These are phyloP conservation scores for Agapostemon virescens DNA, from an alignment of 2,888 invertebrate species.

Conservation along the genomic window DNA sequence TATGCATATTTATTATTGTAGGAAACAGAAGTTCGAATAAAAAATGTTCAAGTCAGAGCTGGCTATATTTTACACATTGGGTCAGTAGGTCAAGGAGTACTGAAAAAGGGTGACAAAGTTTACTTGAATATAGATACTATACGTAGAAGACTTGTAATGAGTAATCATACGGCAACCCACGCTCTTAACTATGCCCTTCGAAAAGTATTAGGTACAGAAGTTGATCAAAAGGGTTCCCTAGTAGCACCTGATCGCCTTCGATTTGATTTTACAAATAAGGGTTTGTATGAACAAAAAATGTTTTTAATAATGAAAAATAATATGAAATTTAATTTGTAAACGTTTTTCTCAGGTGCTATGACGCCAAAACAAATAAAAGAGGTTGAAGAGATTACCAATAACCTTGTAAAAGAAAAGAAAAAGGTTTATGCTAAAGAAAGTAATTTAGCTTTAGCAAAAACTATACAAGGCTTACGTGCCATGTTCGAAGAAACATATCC, in stretches of 20 bases:
- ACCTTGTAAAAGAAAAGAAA: conserved; percentile 88
- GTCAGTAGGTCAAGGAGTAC: conserved; percentile 88
- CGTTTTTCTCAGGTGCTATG: conserved; percentile 86
- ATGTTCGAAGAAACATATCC: conserved; percentile 99
- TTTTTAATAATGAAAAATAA: neutral
- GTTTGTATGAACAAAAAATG: conserved; percentile 49
- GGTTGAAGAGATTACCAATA: conserved; percentile 90
- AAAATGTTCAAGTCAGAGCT: conserved; percentile 95
- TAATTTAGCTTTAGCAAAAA: conserved; percentile 91
- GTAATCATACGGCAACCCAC: conserved; percentile 99
- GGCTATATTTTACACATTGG: conserved; percentile 98
- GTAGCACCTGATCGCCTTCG: conserved; percentile 98
- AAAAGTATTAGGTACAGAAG: conserved; percentile 92
- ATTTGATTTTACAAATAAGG: conserved; percentile 98
- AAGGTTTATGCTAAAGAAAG: conserved; percentile 94
- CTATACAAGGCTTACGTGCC: conserved; percentile 94
- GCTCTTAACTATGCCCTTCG: conserved; percentile 96
- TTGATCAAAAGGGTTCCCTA: conserved; percentile 97
- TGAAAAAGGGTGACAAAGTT: conserved; percentile 93
- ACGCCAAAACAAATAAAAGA: conserved; percentile 92
- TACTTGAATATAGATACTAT: conserved; percentile 90
- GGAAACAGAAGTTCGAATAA: conserved; percentile 94
- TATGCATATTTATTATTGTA: conserved; percentile 56
- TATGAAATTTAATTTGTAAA: neutral
- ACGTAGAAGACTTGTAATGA: conserved; percentile 96